phyloP scores from a whole-genome alignment of 2,888 invertebrate genomes.

The Netelia melanura region DNA sequence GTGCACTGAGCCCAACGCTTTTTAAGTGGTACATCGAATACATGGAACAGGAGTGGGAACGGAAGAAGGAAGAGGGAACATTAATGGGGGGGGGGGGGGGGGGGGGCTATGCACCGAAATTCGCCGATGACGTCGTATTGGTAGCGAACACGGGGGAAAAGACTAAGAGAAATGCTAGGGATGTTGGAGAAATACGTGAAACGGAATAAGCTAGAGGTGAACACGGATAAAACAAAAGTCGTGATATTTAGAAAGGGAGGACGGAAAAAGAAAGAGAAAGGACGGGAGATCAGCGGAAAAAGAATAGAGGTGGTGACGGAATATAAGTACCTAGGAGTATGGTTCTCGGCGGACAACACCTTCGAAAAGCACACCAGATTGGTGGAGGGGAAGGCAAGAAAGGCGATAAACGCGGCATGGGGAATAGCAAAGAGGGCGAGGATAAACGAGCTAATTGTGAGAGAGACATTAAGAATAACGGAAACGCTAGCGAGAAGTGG shows the following conservation, averaged over 20 bases:
- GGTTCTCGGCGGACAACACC: constrained; percentile 29
- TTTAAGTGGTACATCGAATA: constrained; percentile 58
- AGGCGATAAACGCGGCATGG: constrained; percentile 33
- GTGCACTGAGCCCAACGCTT: constrained; percentile 45
- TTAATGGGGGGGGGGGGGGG: neutral
- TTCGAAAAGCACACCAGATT: constrained; percentile 35
- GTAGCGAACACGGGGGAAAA: constrained; percentile 32
- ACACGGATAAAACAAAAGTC: constrained; percentile 52
- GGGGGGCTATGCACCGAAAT: constrained; percentile 37
- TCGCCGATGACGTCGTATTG: constrained; percentile 65
- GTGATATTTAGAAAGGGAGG: constrained; percentile 57
- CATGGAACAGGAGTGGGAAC: constrained; percentile 50
- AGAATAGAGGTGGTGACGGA: constrained; percentile 52
- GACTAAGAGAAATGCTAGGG: constrained; percentile 33
- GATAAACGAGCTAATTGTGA: constrained; percentile 7
- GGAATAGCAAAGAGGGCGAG: constrained; percentile 48
- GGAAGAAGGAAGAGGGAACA: constrained; percentile 57
- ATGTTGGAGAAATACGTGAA: constrained; percentile 40
- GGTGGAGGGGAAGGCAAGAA: constrained; percentile 21
- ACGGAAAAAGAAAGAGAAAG: constrained; percentile 23
- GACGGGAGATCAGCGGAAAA: too few relatives aligned
- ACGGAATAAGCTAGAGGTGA: constrained; percentile 42
- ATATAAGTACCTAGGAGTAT: constrained; percentile 55
- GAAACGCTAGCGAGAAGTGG: constrained; percentile 25
- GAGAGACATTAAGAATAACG: constrained; percentile 41